Evolutionary conservation across 2,113 vertebrate genomes (phyloP).

Genomic region (Chionodraco myersi): DNA sequence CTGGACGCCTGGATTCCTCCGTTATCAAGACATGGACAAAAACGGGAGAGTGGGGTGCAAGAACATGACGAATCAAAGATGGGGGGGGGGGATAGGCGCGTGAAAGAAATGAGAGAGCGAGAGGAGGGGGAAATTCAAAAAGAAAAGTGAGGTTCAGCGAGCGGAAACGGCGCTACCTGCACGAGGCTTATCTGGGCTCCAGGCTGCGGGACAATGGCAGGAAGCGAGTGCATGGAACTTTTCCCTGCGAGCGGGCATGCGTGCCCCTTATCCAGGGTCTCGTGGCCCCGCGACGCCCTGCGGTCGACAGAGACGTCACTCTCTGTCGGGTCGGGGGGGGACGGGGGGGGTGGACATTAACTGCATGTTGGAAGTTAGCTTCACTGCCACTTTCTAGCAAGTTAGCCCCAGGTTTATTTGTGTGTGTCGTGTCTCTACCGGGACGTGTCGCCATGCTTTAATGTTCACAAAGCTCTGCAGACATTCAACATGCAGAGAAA

Average conservation of each 20-base stretch:
- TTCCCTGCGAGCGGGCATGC: constrained; percentile 77
- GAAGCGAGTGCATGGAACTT: constrained; percentile 85
- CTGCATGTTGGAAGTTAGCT: not conserved
- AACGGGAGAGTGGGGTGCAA: constrained; percentile 29
- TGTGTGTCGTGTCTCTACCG: too few relatives aligned
- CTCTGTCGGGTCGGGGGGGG: constrained; percentile 33
- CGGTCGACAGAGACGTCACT: constrained; percentile 78
- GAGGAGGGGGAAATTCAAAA: constrained; percentile 18
- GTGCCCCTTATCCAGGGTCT: constrained; percentile 81
- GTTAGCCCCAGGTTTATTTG: not conserved
- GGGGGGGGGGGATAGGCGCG: constrained; percentile 23
- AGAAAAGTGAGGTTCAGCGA: constrained; percentile 46
- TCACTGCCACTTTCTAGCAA: not conserved
- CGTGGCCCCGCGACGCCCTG: constrained; percentile 70
- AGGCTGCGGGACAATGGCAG: constrained; percentile 84
- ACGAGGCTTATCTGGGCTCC: constrained; percentile 83
- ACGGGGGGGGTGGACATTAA: constrained; percentile 21
- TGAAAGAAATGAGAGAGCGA: constrained; percentile 23
- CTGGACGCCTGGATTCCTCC: constrained; percentile 76
- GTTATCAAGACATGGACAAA: constrained; percentile 67
- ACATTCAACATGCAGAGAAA: too few relatives aligned
- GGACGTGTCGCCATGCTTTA: too few relatives aligned
- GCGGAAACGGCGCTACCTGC: constrained; percentile 81
- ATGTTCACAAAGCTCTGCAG: too few relatives aligned
- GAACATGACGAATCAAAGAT: constrained; percentile 17